phyloP scores from a whole-genome alignment of 2,888 invertebrate species.

The Anorthoa munda region DNA sequence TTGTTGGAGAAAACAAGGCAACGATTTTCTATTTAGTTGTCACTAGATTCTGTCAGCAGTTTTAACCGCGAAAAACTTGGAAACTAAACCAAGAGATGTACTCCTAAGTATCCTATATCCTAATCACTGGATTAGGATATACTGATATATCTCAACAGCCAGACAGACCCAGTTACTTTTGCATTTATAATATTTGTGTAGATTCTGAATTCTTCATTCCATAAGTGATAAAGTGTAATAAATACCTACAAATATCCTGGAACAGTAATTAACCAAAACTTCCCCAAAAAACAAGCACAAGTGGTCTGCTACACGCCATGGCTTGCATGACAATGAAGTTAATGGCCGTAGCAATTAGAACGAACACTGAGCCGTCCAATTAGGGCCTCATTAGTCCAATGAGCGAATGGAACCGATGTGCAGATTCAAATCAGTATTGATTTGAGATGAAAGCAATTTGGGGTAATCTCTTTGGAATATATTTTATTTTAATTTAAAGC shows the following conservation, averaged over 20 bases:
- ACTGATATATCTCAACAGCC: no score
- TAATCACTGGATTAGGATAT: no score
- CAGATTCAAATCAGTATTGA: slow-evolving; percentile 54
- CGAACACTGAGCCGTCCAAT: slow-evolving; percentile 60
- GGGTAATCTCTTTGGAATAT: slow-evolving; percentile 31
- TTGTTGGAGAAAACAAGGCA: neutral
- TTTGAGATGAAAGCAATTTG: slow-evolving; percentile 48
- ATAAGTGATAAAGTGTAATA: neutral
- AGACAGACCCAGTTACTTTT: no score
- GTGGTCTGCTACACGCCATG: slow-evolving; percentile 21
- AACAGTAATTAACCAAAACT: slow-evolving; percentile 27
- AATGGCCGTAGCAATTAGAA: slow-evolving; percentile 63
- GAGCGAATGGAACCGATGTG: slow-evolving; percentile 55
- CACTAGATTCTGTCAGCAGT: no score
- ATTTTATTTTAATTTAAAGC: slow-evolving; percentile 9
- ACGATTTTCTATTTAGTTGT: no score
- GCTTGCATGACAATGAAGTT: slow-evolving; percentile 66
- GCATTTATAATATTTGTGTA: no score
- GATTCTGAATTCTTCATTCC: neutral
- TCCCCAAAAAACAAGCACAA: slow-evolving; percentile 40
- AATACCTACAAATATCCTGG: slow-evolving; percentile 7
- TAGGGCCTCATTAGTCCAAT: slow-evolving; percentile 61
- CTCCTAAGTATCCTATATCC: no score
- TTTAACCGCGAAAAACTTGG: no score
- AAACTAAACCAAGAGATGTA: no score